Conservation (phyloP, 2,113 vertebrate genomes). For the Ceuthmochares aereus region DNA sequence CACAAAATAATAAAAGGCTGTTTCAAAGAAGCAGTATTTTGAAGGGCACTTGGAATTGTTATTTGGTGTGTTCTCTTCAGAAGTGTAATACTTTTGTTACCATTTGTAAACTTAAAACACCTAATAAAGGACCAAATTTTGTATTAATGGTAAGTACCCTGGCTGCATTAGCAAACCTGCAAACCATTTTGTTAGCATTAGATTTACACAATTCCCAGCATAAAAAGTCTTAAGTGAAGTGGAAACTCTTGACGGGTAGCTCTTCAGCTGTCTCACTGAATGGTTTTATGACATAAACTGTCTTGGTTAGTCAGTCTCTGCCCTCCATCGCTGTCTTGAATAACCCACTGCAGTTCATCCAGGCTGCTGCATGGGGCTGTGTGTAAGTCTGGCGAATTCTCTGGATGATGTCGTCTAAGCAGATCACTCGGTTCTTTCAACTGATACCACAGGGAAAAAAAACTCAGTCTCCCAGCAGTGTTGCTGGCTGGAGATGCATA, state of each 20-base stretch:
- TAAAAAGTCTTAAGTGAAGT: neutral
- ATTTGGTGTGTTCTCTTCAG: neutral
- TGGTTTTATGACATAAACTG: neutral
- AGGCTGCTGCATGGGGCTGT: neutral
- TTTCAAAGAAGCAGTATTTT: neutral
- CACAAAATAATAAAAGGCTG: neutral
- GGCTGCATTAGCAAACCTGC: neutral
- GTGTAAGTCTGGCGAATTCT: too few relatives aligned
- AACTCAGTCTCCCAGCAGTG: too few relatives aligned
- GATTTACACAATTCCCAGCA: neutral
- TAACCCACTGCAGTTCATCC: neutral
- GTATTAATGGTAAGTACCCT: neutral
- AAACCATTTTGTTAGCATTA: neutral
- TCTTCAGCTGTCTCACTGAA: neutral
- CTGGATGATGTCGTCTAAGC: neutral
- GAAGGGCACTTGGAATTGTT: neutral
- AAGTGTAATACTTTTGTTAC: conserved; percentile 4
- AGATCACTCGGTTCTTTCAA: neutral
- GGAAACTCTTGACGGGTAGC: neutral
- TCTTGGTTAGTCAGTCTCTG: neutral
- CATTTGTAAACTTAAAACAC: conserved; percentile 11
- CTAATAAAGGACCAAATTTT: conserved; percentile 63
- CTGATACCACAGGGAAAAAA: fast-evolving
- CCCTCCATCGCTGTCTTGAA: neutral
- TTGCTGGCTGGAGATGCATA: fast-evolving